Conservation (phyloP, 2,797 vertebrate species). For the Cercopithecus diana region DNA sequence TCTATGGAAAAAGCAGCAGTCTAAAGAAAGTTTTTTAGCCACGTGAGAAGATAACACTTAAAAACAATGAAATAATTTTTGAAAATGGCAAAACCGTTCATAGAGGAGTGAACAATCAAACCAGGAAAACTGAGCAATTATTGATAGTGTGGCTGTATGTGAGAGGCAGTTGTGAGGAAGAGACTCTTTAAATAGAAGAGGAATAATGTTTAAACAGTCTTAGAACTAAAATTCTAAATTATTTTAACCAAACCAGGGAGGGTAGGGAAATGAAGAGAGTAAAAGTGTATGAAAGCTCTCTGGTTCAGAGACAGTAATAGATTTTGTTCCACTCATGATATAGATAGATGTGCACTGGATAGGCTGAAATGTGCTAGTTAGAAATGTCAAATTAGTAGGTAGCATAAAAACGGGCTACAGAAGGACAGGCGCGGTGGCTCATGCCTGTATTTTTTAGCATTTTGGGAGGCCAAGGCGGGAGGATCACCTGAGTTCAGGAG, state of each 20-base stretch:
- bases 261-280: not conserved
- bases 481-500: too few relatives aligned
- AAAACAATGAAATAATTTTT: not conserved
- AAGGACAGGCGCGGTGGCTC: not conserved
- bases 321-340: not conserved
- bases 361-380: not conserved
- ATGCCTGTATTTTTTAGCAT: not conserved
- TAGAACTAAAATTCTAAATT: not conserved
- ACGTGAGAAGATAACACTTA: not conserved
- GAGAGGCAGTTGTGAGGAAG: not conserved
- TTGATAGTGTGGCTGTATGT: accelerated
- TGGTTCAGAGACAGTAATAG: too few relatives aligned
- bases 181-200: not conserved
- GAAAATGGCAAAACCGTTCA: not conserved
- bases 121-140: too few relatives aligned
- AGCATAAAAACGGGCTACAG: not conserved
- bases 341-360: accelerated
- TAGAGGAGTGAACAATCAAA: not conserved
- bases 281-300: not conserved
- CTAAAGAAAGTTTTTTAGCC: not conserved
- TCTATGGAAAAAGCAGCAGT: not conserved
- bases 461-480: not conserved
- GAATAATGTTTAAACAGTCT: not conserved
- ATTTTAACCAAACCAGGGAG: not conserved
- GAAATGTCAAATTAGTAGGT: not conserved